A percentile compares a stretch with the other conserved stretches of the same genome.
Conservation (phyloP, 2,888 invertebrate species). For the Junonia oenone region DNA sequence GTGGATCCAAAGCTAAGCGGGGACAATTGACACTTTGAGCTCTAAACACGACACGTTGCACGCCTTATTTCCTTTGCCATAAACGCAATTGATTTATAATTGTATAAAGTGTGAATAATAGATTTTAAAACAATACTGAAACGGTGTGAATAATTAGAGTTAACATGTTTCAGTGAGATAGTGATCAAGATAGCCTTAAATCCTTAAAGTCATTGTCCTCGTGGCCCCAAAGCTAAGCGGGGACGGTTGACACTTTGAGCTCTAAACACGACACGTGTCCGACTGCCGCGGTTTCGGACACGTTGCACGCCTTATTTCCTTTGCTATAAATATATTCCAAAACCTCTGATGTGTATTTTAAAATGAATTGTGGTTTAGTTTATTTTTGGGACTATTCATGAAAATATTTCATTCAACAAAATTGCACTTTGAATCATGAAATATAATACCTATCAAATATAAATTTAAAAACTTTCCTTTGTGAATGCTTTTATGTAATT, state of each 20-base stretch:
- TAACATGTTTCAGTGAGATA: background rate
- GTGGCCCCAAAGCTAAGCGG: conserved; percentile 8
- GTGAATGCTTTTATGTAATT: too few relatives aligned
- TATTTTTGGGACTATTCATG: background rate
- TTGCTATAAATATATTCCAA: conserved; percentile 10
- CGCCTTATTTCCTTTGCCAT: background rate
- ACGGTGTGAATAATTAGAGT: background rate
- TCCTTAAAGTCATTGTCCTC: background rate
- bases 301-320: conserved; percentile 45
- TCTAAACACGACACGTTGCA: too few relatives aligned
- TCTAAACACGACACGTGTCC: conserved; percentile 20
- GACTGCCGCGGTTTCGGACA: conserved; percentile 36
- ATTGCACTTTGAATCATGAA: too few relatives aligned
- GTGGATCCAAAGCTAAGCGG: too few relatives aligned
- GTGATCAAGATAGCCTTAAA: background rate
- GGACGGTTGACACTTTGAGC: conserved; percentile 13
- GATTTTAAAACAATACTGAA: background rate
- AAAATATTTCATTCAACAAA: too few relatives aligned
- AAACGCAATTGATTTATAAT: background rate
- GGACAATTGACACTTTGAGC: too few relatives aligned
- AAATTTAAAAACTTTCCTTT: too few relatives aligned
- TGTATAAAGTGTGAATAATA: background rate
- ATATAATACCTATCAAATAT: too few relatives aligned
- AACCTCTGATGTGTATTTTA: background rate
- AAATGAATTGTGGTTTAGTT: background rate